Base-by-base conservation (phyloP, 2,797 vertebrate species). In the Enteromius treurensis region DNA sequence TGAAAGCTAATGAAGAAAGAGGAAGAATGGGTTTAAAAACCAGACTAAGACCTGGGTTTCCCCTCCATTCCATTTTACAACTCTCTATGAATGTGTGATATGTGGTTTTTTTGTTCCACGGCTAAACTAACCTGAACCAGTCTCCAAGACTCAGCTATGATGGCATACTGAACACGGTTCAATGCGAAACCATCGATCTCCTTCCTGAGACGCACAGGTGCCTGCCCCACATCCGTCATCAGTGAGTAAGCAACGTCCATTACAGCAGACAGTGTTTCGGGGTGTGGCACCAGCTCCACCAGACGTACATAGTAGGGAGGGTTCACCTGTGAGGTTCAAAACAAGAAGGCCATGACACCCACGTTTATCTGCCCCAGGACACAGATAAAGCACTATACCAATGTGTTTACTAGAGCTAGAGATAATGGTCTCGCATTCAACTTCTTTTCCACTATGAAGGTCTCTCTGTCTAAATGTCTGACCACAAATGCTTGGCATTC, bases 241-340 rank as follows among this genome's bases (percentile, higher is more conserved):
- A 99, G 89, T 67, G 92, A 79, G 0, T 96, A 92, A 6, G 96
- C 94, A 88, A 85, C 88, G 80, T 97, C 96, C 93, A 96, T 87
- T 0, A 95, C 95, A 1, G 82, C 81, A 0, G 92, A 73, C 53
- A 92, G 87, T 0, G 97, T 98, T 89, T 98, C 94, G 1, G 96
- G 96, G 92, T 99, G 98, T 85, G 98, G 98, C 58, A 99, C 95
- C 91, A 99, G 94, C 94, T 99, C 97, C 87, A 99, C 97, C 93
- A 99, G 91, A 0, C 96, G 97, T 29, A 99, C 95, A 14, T 94
- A 96, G 88, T 98, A 99, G 0, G 97, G 97, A 0, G 98, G 98
- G 88, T 99, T 99, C 79, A 99, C 97, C 98, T 99, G 86, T 65
- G 47, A 78, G 55, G 69, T 60, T 11, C 7, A 2, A 85, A 37